Evolutionary conservation across 2,888 invertebrate species (phyloP).

Genomic region (Busseola fusca): DNA sequence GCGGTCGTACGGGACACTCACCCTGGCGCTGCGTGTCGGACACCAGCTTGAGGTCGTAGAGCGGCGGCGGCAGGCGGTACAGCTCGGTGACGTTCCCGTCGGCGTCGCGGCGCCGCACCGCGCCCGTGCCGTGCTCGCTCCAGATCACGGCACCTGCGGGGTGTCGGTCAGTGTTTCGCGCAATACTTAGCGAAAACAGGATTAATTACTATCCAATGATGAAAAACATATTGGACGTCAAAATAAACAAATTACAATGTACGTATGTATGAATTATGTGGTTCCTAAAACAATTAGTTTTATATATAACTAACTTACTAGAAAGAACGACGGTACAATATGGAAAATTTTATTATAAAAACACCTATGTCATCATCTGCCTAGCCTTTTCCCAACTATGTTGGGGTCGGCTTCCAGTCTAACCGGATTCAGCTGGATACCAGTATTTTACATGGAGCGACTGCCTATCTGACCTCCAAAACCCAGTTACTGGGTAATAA

Average conservation of each 20-base stretch:
- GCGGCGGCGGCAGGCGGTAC: slow-evolving; percentile 90
- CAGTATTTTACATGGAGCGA: too few species aligned
- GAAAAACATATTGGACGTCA: not conserved
- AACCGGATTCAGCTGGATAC: too few species aligned
- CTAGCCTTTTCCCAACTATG: too few species aligned
- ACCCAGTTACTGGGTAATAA: too few species aligned
- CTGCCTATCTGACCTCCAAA: too few species aligned
- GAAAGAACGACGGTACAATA: too few species aligned
- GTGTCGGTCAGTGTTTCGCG: not conserved
- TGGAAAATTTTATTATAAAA: too few species aligned
- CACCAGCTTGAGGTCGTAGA: slow-evolving; percentile 91
- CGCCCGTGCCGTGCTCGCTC: slow-evolving; percentile 92
- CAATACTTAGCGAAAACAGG: not conserved
- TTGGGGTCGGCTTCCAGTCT: too few species aligned
- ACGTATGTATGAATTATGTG: too few species aligned
- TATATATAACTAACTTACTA: not conserved
- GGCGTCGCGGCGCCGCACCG: slow-evolving; percentile 91
- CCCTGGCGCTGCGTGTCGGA: slow-evolving; percentile 89
- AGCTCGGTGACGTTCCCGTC: slow-evolving; percentile 87
- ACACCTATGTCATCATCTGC: too few species aligned
- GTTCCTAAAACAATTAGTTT: too few species aligned
- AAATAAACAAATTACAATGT: not conserved
- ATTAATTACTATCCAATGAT: too few species aligned
- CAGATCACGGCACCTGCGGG: slow-evolving; percentile 90
- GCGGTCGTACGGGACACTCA: slow-evolving; percentile 2